A percentile compares a stretch with the other conserved stretches of the same genome.
phyloP scores from a whole-genome alignment of 1,140 invertebrate species.

The Drosophila melanica region DNA sequence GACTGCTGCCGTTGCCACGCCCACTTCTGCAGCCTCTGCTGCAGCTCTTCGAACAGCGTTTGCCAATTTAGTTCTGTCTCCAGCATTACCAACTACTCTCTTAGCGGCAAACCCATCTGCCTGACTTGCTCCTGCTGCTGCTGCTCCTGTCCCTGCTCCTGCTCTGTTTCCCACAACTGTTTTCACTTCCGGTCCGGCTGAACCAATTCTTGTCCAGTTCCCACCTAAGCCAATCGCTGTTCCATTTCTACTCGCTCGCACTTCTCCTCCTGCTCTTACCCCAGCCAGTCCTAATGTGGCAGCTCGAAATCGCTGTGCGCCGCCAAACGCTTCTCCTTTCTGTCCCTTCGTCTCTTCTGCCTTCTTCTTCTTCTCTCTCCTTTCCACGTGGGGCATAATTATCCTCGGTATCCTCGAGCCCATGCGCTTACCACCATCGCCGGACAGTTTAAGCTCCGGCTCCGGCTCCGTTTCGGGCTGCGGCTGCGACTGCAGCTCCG shows the following conservation, averaged over 20 bases:
- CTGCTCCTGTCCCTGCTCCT: neutral
- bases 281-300: neutral
- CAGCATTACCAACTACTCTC: no score
- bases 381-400: neutral
- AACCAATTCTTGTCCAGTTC: neutral
- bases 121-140: neutral
- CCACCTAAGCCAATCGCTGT: neutral
- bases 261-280: neutral
- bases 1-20: no score
- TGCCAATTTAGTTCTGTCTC: no score
- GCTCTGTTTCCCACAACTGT: no score
- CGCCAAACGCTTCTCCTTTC: neutral
- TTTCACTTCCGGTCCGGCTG: neutral
- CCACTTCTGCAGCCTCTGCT: neutral
- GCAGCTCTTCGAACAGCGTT: neutral
- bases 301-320: no score
- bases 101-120: no score
- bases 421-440: neutral
- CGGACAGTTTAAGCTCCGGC: neutral
- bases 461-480: neutral
- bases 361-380: neutral
- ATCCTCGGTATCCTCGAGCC: constrained; percentile 18
- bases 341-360: neutral
- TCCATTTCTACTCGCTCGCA: neutral
- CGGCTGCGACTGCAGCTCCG: neutral